A percentile compares a stretch with the other conserved stretches of the same genome.
Evolutionary conservation across 1,140 invertebrate genomes (phyloP).

Genomic region (Muscidifurax raptorellus): DNA sequence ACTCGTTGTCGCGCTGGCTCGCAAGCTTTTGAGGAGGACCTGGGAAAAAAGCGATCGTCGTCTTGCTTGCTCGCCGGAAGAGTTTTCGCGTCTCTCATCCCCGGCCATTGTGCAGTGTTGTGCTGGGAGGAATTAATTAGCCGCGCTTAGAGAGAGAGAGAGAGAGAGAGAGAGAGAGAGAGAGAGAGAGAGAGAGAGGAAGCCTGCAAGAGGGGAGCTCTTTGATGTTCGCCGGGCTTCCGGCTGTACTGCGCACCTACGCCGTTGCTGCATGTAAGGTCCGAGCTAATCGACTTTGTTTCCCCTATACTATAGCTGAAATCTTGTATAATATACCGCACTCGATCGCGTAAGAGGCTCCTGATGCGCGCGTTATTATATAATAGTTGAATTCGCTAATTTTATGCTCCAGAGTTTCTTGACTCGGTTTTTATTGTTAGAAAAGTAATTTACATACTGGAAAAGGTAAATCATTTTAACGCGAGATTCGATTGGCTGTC

Average conservation of each 20-base stretch:
- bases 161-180: conserved; percentile 49
- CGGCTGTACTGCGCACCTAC: background rate
- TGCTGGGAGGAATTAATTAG: conserved; percentile 64
- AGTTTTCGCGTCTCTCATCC: conserved; percentile 30
- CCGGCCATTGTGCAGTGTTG: background rate
- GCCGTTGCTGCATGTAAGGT: conserved; percentile 58
- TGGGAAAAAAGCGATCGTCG: background rate
- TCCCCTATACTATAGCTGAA: conserved; percentile 43
- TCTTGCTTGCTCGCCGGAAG: conserved; percentile 3
- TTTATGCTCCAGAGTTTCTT: too few species aligned
- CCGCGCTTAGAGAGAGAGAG: background rate
- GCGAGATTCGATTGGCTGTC: too few species aligned
- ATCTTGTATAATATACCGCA: background rate
- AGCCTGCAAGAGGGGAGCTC: conserved; percentile 57
- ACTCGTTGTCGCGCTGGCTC: background rate
- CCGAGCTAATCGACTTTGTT: conserved; percentile 65
- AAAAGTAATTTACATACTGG: too few species aligned
- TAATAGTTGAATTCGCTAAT: background rate
- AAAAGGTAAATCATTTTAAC: too few species aligned
- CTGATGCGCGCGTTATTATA: background rate
- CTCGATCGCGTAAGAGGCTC: conserved; percentile 22
- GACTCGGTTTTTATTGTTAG: too few species aligned
- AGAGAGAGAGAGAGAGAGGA: conserved; percentile 40
- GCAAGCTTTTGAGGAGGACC: background rate
- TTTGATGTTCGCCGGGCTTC: conserved; percentile 67